Evolutionary conservation across 2,888 invertebrate genomes (phyloP), one percentile per base, ranked within the genome.

Genomic region (Rugalucina vietnamica): DNA sequence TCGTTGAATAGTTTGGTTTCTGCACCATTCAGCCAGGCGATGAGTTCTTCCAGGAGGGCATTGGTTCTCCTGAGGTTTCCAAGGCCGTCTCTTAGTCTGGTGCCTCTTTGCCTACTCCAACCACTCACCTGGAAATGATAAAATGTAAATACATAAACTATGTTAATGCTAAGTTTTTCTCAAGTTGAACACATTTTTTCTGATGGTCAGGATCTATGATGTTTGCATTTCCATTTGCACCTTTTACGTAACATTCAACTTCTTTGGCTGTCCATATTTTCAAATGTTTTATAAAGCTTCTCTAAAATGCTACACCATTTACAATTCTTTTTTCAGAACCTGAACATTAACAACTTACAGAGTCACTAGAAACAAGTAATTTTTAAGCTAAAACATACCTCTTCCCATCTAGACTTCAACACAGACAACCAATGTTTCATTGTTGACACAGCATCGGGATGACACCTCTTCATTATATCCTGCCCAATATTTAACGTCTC

Each of bases 381-480:
- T n/a, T n/a, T n/a, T n/a, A n/a, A n/a, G n/a, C n/a, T n/a, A n/a
- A n/a, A n/a, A n/a, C 57, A 29, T 34, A 94, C 93, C 90, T 95
- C 94, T 81, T 95, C 95, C 99, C 99, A 99, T 88, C 99, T 96
- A 32, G 98, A 97, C 94, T 99, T 98, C 85, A 99, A 98, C 87
- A 99, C 98, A 43, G 98, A 98, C 89, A 99, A 97, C 99, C 99
- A 99, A 95, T 99, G 99, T 94, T 98, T 98, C 94, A 99, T 98
- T n/a, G 99, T 98, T 27, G 97, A 97, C n/a, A 98, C 97, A 0
- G 98, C 99, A 94, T 99, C 98, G 0, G 99, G 99, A 95, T 99
- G 99, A n/a, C 98, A 98, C 94, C 98, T 97, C 89, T 96, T 96
- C 80, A 99, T 96, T 90, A 99, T 98, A 50, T 96, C 96, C 93